A percentile compares a stretch with the other conserved stretches of the same genome.
These are phyloP conservation scores for Gnathonemus longibarbis DNA, from an alignment of 2,113 vertebrate genomes.

Conservation along the genomic window DNA sequence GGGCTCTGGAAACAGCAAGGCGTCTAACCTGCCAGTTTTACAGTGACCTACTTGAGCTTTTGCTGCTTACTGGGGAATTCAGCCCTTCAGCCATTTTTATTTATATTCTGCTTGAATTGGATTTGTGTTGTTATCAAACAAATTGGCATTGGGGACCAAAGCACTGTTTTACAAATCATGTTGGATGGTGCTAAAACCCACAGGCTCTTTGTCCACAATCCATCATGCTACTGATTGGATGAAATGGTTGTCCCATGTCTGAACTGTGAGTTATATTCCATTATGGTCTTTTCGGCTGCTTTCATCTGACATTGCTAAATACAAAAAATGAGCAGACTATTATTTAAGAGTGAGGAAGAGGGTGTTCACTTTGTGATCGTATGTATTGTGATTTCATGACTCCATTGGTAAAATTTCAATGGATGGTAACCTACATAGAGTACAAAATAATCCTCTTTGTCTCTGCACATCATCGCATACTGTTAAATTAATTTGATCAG, in stretches of 20 bases:
- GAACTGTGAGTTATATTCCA: slow-evolving; percentile 10
- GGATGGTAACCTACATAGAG: background rate
- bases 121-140: slow-evolving; percentile 38
- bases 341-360: background rate
- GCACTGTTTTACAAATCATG: slow-evolving; percentile 40
- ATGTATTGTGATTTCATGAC: background rate
- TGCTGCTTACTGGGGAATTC: slow-evolving; percentile 38
- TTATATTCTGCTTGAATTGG: slow-evolving; percentile 39
- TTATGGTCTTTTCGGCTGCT: background rate
- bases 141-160: slow-evolving; percentile 32
- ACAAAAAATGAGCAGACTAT: background rate
- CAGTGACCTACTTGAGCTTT: slow-evolving; percentile 54
- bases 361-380: background rate
- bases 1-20: slow-evolving; percentile 18
- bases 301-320: background rate
- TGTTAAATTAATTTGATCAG: background rate
- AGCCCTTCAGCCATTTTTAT: slow-evolving; percentile 46
- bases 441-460: background rate
- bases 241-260: background rate
- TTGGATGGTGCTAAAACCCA: slow-evolving; percentile 31
- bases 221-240: slow-evolving; percentile 20
- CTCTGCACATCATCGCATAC: background rate
- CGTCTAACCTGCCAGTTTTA: slow-evolving; percentile 36
- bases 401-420: background rate
- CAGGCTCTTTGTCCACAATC: slow-evolving; percentile 12